phyloP scores from a whole-genome alignment of 2,888 invertebrate genomes.

The Coenonympha glycerion region DNA sequence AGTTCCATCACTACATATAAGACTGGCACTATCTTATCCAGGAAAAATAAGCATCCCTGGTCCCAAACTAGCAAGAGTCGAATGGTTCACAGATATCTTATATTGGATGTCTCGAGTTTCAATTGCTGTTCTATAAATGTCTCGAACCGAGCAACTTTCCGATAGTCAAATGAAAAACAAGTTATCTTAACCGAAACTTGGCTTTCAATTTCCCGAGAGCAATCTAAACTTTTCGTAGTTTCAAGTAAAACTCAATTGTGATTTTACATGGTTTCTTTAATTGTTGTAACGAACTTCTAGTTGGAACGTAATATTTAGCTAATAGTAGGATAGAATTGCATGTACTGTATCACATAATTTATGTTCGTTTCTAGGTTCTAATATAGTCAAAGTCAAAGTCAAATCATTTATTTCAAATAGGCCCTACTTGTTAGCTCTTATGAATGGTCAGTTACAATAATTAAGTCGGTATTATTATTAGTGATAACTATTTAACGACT shows the following conservation, averaged over 20 bases:
- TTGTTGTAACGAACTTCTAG: no score
- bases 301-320: no score
- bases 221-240: conserved; percentile 6
- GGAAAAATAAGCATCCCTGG: not conserved
- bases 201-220: conserved; percentile 3
- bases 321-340: no score
- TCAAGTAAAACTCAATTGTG: not conserved
- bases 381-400: no score
- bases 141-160: conserved; percentile 7
- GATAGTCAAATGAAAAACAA: conserved; percentile 11
- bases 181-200: conserved; percentile 8
- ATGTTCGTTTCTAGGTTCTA: no score
- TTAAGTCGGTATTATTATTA: no score
- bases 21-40: not conserved
- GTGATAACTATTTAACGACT: no score
- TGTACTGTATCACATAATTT: no score
- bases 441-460: no score
- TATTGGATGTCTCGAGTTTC: conserved; percentile 12
- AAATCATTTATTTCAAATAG: no score
- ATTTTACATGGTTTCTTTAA: not conserved
- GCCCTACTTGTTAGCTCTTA: no score
- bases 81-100: conserved; percentile 14
- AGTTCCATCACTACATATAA: no score
- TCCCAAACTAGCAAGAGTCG: conserved; percentile 8
- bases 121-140: conserved; percentile 12